Evolutionary conservation across 2,113 vertebrate genomes (phyloP).

Genomic region (Tyto alba): DNA sequence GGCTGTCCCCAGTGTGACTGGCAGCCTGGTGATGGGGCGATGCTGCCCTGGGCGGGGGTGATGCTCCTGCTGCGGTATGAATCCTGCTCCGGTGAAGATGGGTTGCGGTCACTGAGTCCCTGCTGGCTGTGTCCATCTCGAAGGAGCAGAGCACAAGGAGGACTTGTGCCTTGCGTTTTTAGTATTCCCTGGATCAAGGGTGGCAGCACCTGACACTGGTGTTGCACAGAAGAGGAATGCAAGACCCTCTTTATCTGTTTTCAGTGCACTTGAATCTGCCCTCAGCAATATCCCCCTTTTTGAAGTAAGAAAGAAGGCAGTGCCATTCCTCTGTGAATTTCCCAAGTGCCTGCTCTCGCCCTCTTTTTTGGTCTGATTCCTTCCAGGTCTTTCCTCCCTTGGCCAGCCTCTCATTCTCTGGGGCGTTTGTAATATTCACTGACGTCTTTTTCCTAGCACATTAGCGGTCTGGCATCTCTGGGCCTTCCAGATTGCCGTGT

Average conservation of each 20-base stretch:
- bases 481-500: constrained; percentile 44
- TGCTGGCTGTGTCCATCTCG: background rate
- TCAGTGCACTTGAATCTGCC: background rate
- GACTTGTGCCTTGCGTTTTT: background rate
- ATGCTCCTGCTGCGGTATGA: background rate
- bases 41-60: background rate
- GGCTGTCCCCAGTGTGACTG: background rate
- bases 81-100: background rate
- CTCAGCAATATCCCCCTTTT: background rate
- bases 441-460: constrained; percentile 16
- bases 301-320: background rate
- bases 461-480: constrained; percentile 47
- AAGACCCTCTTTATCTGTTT: background rate
- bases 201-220: background rate
- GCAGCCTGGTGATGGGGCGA: background rate
- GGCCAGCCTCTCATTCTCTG: background rate
- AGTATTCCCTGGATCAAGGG: background rate
- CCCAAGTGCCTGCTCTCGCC: background rate
- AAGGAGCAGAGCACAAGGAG: background rate
- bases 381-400: constrained; percentile 27
- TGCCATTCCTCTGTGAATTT: background rate
- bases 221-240: background rate
- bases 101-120: background rate
- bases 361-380: background rate
- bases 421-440: background rate